Base-by-base conservation (phyloP, 1,140 invertebrate species). In the Bombus ignitus region DNA sequence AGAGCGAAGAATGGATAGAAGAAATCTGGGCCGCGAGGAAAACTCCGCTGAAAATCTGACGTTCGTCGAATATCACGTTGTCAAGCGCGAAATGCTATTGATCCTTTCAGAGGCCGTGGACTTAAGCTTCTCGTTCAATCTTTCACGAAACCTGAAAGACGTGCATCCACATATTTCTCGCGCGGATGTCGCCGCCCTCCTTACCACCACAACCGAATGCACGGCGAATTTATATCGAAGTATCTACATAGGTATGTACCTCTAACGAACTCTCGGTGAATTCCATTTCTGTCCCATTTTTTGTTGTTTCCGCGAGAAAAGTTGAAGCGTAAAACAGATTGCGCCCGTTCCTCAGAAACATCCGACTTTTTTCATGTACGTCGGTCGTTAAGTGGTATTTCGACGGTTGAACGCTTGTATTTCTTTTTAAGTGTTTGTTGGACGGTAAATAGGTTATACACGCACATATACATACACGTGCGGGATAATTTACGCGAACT, bases 111-210 rank as follows among this genome's bases (percentile, higher is more conserved):
- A 35, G 53, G 13, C 22, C 25, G 28, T 9, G 15, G 66, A 57
- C 68, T 81, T 59, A 28, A 72, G 80, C 80, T 35, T 44, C 10
- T 18, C 57, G n/a, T 47, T 75, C 57, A 47, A 82, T 82, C 25
- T 47, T 22, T 28, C 70, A 2, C 22, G 39, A 47, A 65, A 10
- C 37, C 6, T 32, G 59, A 76, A 77, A 76, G 62, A 77, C 81
- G 73, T 1, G 44, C 59, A 4, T 53, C 42, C 4, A 39, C 37
- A 8, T 12, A 37, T 25, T 59, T 71, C 39, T n/a, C 47, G 39
- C n/a, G 32, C 32, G 18, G n/a, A 18, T 9, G 28, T 39, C 71
- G 15, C 37, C 9, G 12, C 10, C 39, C 39, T 25, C 37, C 5
- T 8, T 28, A 18, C 25, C 12, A 18, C 71, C 28, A 3, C 35